Evolutionary conservation across 2,113 vertebrate genomes (phyloP), one percentile per base, ranked within the genome.

Genomic region (Cygnus atratus): DNA sequence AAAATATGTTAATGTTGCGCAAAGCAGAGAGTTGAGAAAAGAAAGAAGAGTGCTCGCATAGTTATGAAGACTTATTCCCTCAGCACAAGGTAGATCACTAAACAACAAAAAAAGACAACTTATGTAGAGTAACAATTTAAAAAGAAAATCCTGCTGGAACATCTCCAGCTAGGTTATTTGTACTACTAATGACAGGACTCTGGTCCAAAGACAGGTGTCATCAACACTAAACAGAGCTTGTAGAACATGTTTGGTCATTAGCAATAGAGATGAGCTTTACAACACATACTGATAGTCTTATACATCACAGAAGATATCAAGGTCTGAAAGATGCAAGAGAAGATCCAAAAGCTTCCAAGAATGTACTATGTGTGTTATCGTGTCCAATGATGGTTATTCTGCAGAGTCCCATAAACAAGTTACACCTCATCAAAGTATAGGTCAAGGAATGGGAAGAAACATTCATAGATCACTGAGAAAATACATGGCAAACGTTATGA

Each of bases 1-100:
- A 86, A 95, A 96, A 90, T 96, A 95, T 37, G 88, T 93, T 81
- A 90, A 71, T 78, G 86, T 88, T 97, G 95, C 12, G 76, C 86
- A 97, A 97, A 97, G 95, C 92, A 94, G 95, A 94, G 95, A 94
- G 91, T 57, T 84, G 95, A 97, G 76, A 76, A 96, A 94, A 48
- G 46, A 48, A 63, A 96, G 88, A 95, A 92, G 92, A 92, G 35
- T 75, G 95, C 10, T 92, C 2, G 29, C 80, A 92, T 5, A 74
- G 46, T 92, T 94, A 94, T 43, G 52, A 90, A 90, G 90, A 33
- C 73, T 90, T 93, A 93, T 18, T 95, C 67, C 76, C 52, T 93
- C 91, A 90, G 76, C 73, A 97, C 76, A 90, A 86, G 29, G 63
- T 84, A 44, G 79, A 61, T 95, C 90, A 44, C 67, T 71, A 84